A percentile compares a stretch with the other conserved stretches of the same genome.
Evolutionary conservation across 2,113 vertebrate genomes (phyloP).

Genomic region (Garra rufa): DNA sequence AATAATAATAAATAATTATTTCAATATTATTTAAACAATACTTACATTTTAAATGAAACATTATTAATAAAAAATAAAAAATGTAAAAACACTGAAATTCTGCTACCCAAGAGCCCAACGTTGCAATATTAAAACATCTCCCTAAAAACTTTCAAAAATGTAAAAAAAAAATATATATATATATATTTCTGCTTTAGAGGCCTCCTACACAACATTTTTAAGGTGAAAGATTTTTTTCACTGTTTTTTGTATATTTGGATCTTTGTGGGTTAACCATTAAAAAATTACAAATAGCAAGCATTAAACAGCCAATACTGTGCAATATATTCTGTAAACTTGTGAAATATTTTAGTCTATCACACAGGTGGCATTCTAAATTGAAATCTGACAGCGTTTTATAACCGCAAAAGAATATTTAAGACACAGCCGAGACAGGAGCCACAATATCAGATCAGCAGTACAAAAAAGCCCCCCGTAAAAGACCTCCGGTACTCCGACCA

Average conservation of each 20-base stretch:
- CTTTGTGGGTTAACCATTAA: too few relatives aligned
- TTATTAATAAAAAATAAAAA: too few relatives aligned
- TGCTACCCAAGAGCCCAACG: too few relatives aligned
- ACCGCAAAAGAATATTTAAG: not conserved
- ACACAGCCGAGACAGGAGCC: not conserved
- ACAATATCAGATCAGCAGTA: conserved; percentile 12
- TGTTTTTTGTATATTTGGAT: too few relatives aligned
- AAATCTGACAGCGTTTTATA: not conserved
- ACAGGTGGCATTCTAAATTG: not conserved
- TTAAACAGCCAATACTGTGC: not conserved
- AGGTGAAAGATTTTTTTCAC: too few relatives aligned
- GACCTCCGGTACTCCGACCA: not conserved
- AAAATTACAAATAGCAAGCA: not conserved
- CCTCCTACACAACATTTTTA: too few relatives aligned
- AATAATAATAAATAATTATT: not conserved
- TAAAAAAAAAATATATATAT: too few relatives aligned
- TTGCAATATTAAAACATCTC: too few relatives aligned
- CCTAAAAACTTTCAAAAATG: too few relatives aligned
- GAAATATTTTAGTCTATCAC: not conserved
- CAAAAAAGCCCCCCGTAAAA: not conserved
- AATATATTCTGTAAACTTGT: not conserved
- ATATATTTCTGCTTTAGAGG: too few relatives aligned
- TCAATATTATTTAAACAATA: not conserved
- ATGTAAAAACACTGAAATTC: too few relatives aligned
- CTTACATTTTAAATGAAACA: not conserved